These are phyloP conservation scores for Cetoscarus ocellatus DNA, from an alignment of 2,797 vertebrate species.

Conservation along the genomic window DNA sequence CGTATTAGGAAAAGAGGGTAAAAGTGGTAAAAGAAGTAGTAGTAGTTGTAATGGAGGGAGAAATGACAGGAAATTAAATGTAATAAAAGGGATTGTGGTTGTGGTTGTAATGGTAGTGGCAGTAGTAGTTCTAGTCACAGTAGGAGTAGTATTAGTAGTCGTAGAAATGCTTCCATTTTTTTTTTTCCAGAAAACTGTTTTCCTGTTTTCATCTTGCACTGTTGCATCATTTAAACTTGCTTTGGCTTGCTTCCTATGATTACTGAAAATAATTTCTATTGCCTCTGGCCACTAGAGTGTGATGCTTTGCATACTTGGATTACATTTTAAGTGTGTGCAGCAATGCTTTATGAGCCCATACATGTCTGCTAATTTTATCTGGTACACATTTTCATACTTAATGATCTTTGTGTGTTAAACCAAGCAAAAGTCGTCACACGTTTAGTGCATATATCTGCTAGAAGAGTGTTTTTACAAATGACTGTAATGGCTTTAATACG, in stretches of 20 bases:
- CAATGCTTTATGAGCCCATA: constrained; percentile 5
- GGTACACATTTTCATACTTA: constrained; percentile 12
- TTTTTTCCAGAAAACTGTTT: neutral
- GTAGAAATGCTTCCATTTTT: neutral
- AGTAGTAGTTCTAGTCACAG: too few relatives aligned
- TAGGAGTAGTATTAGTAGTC: too few relatives aligned
- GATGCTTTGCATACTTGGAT: constrained; percentile 24
- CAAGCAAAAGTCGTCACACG: constrained; percentile 33
- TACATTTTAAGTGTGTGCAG: constrained; percentile 10
- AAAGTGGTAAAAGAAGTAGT: too few relatives aligned
- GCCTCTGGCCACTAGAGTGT: constrained; percentile 12
- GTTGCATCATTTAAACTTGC: constrained; percentile 19
- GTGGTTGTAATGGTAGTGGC: too few relatives aligned
- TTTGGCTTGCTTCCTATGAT: constrained; percentile 24
- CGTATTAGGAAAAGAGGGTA: too few relatives aligned
- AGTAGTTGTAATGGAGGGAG: too few relatives aligned
- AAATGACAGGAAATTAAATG: too few relatives aligned
- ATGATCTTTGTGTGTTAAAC: constrained; percentile 19
- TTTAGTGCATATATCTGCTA: constrained; percentile 39
- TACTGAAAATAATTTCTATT: constrained; percentile 18
- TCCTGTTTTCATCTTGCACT: constrained; percentile 11
- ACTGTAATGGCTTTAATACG: constrained; percentile 48
- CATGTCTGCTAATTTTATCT: constrained; percentile 18
- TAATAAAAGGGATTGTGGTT: too few relatives aligned
- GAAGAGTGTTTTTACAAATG: constrained; percentile 41